phyloP scores from a whole-genome alignment of 2,113 vertebrate species.

The Alces alces region DNA sequence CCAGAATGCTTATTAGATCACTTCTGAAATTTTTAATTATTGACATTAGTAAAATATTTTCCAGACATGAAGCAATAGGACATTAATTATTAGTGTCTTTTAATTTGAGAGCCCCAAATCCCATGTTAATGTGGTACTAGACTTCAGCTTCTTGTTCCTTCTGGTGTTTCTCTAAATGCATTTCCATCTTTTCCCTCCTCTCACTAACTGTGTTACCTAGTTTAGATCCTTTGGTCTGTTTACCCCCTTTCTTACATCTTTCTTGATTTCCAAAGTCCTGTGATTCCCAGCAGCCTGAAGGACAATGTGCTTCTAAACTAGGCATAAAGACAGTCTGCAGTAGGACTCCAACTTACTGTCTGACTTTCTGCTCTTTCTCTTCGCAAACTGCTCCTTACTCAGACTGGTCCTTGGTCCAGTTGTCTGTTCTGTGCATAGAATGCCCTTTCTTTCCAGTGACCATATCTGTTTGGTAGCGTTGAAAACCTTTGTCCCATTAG shows the following conservation, averaged over 20 bases:
- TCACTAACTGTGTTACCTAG: background rate
- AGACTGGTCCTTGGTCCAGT: background rate
- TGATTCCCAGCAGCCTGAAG: background rate
- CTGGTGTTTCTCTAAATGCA: background rate
- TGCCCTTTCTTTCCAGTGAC: background rate
- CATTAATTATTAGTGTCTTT: background rate
- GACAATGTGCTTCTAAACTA: background rate
- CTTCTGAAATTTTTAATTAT: background rate
- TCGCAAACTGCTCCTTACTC: background rate
- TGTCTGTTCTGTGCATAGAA: background rate
- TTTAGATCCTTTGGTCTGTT: background rate
- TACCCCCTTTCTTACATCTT: background rate
- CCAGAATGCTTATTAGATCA: background rate
- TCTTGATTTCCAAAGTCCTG: background rate
- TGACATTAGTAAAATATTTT: background rate
- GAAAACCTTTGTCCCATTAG: background rate
- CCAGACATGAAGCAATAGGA: background rate
- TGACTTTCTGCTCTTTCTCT: background rate
- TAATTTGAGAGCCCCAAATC: background rate
- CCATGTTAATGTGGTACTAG: background rate
- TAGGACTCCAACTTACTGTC: background rate
- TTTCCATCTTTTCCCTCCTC: background rate
- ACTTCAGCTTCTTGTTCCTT: slow-evolving; percentile 6
- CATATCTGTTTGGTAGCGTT: background rate
- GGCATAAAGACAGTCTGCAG: background rate